Base-by-base conservation (phyloP, 2,888 invertebrate genomes). In the Auanema sp. region DNA sequence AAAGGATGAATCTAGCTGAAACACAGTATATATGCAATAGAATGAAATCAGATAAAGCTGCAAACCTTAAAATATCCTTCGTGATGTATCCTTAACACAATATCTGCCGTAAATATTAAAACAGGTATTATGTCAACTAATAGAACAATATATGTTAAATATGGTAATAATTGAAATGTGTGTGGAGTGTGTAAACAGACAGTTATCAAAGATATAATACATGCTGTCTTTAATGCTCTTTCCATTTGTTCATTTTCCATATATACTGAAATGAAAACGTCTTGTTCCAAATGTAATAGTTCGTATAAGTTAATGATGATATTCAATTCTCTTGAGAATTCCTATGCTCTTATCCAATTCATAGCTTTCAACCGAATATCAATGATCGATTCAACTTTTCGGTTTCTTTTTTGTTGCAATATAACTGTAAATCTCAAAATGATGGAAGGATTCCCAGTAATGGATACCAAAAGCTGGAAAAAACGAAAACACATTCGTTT, bases 81-180 rank as follows among this genome's bases (percentile, higher is more conserved):
- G 74, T 93, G 92, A 83, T 94, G 93, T 91, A 98, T 96, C 88
- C 97, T 96, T 64, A 95, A 93, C 75, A 97, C 91, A 93, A 97
- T 95, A 87, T 98, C 98, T 33, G 94, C 91, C 50, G 95, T 93
- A 85, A 97, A 98, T 60, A 97, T 87, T 78, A 95, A 88, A 21
- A 94, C 93, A 50, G 95, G 92, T 73, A 90, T 86, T 52, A 92
- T 89, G 86, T 99, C 98, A 75, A 91, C 89, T 68, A 89, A 89
- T 85, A 96, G 95, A 12, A 81, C 64, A 23, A 74, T 89, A 82
- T 91, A 92, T 85, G 92, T 91, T 78, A 98, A 88, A 50, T 89
- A 89, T n/a, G 91, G 90, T 84, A 91, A 89, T 79, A 90, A 89
- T 84, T 92, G 91, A 85, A 97, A 96, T 5, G 97, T 95, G 85